phyloP scores from a whole-genome alignment of 2,113 vertebrate genomes.

The Festucalex cinctus region DNA sequence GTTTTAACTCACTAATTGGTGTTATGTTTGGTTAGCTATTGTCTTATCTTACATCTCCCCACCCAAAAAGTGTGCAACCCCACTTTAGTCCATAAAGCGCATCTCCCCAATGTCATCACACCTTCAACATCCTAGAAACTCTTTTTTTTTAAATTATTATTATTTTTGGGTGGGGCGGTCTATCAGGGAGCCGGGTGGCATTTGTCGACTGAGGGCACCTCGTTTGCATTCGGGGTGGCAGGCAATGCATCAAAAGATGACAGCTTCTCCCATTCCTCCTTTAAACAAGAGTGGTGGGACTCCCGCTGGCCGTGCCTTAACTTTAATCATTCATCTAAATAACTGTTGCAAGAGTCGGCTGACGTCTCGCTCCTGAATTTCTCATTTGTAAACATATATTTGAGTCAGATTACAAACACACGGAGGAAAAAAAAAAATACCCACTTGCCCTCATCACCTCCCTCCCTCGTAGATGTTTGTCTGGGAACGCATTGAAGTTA shows the following conservation, averaged over 20 bases:
- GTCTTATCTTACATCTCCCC: neutral
- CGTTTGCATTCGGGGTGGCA: conserved; percentile 71
- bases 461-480: conserved; percentile 59
- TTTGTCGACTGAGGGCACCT: conserved; percentile 32
- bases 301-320: conserved; percentile 69
- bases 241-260: conserved; percentile 80
- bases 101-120: conserved; percentile 47
- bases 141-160: neutral
- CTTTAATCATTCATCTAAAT: conserved; percentile 82
- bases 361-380: conserved; percentile 61
- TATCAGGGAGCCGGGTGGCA: conserved; percentile 10
- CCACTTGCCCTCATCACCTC: conserved; percentile 28
- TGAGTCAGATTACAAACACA: conserved; percentile 46
- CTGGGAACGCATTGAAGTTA: conserved; percentile 63
- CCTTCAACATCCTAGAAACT: conserved; percentile 40
- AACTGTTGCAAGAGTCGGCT: conserved; percentile 69
- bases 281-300: conserved; percentile 73
- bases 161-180: conserved; percentile 21
- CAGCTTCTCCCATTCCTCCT: conserved; percentile 72
- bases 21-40: neutral
- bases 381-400: conserved; percentile 72
- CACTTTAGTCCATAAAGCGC: neutral
- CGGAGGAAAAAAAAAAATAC: conserved; percentile 21
- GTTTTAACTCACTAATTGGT: no score
- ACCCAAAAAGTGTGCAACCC: neutral